These are phyloP conservation scores for Stegodyphus dumicola DNA, from an alignment of 1,140 invertebrate genomes.

Conservation along the genomic window DNA sequence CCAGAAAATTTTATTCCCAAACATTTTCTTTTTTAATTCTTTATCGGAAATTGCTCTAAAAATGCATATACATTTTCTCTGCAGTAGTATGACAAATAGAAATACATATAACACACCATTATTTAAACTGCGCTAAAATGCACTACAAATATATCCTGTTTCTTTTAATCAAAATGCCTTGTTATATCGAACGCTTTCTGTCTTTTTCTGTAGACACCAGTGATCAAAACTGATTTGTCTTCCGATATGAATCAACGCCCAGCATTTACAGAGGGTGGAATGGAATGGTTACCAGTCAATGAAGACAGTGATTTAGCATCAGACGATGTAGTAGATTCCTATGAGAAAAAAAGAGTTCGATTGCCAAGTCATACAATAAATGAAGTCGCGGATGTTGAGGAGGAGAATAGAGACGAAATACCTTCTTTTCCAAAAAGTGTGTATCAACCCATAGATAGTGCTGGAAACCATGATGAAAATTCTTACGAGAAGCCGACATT, in stretches of 20 bases:
- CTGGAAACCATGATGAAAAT: constrained; percentile 16
- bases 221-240: constrained; percentile 15
- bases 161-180: no score
- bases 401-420: neutral
- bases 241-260: constrained; percentile 24
- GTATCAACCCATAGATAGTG: neutral
- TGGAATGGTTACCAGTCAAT: constrained; percentile 35
- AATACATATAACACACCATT: no score
- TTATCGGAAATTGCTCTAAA: no score
- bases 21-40: no score
- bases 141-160: no score
- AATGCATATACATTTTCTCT: no score
- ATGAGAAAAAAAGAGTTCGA: constrained; percentile 37
- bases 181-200: no score
- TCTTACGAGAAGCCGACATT: constrained; percentile 2
- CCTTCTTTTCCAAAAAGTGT: neutral
- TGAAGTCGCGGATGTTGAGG: neutral
- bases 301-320: constrained; percentile 9
- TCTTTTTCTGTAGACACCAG: constrained; percentile 16
- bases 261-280: constrained; percentile 39
- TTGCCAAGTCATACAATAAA: neutral
- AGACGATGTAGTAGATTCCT: constrained; percentile 38
- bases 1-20: no score
- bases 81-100: no score
- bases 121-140: no score